Conservation (phyloP, 2,888 invertebrate species). For the Sturmia bella region DNA sequence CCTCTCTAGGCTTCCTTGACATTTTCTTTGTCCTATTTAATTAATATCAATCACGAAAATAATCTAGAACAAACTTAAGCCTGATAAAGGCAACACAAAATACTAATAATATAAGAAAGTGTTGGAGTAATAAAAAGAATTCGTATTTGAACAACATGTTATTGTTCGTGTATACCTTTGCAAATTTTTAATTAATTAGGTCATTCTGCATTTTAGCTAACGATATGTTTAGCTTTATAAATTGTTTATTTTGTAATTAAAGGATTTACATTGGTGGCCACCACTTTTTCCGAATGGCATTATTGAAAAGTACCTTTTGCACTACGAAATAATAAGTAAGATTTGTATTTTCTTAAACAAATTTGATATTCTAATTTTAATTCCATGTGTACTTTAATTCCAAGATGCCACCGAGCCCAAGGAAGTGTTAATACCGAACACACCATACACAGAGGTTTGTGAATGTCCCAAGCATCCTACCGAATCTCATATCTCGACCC, state of each 20-base stretch:
- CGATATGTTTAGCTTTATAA: too few species aligned
- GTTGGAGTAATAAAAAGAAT: too few species aligned
- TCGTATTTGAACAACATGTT: too few species aligned
- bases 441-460: slow-evolving; percentile 63
- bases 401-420: neutral
- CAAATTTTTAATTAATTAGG: too few species aligned
- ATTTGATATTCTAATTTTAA: neutral
- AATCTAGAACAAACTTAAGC: too few species aligned
- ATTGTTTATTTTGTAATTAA: neutral
- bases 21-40: too few species aligned
- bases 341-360: neutral
- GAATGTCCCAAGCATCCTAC: slow-evolving; percentile 60
- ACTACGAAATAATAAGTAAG: slow-evolving; percentile 68
- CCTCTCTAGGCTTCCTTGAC: too few species aligned
- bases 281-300: slow-evolving; percentile 77
- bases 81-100: too few species aligned
- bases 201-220: too few species aligned
- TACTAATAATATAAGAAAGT: too few species aligned
- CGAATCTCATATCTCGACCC: slow-evolving; percentile 74
- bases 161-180: too few species aligned
- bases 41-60: too few species aligned
- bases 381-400: neutral
- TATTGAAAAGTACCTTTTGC: slow-evolving; percentile 75
- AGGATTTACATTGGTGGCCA: slow-evolving; percentile 80
- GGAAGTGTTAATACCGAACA: neutral